Base-by-base conservation (phyloP, 2,113 vertebrate genomes). In the Clinocottus analis region DNA sequence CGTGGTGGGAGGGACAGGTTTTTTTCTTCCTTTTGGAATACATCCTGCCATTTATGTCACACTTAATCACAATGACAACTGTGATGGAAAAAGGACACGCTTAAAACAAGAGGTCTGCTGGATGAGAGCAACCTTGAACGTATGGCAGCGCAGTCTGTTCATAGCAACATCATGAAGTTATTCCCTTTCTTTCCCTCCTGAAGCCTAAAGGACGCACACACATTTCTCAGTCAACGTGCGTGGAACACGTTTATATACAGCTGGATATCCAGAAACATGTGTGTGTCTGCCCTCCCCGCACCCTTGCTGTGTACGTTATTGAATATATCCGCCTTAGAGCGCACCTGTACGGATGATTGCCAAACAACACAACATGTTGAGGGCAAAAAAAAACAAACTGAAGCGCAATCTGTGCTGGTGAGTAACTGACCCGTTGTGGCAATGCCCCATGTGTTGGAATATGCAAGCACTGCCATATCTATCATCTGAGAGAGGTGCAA, bases 401-500 rank as follows among this genome's bases (percentile, higher is more conserved):
- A 59, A 49, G 19, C 25, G 19, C 10, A 2, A 25, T 56, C 61
- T 41, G 45, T 13, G n/a, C 59, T 12, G 45, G 10, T 53, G 51
- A 60, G 31, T 17, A 37, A 21, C 65, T 65, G 37, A 11, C 19
- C 25, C 51, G 5, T 43, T 66, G 37, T 49, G 39, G 25, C 35
- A 29, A 35, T 47, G 23, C 16, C 55, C 33, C 14, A 21, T 21
- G 66, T 13, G 35, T 14, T 29, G 27, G 14, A 37, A 62, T n/a
- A 65, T n/a, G 6, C 8, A 45, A 53, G 25, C 17, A 27, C 43
- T 31, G 31, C 53, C 43, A 39, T 16, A 43, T 63, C 68, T 23
- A 68, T 47, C 59, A 64, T 63, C 17, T 47, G 45, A 55, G n/a
- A 53, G 49, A 62, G 33, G 37, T 60, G 25, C 37, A 78, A 56